Percentiles rank a stretch among this genome's conserved stretches.
Conservation (phyloP, 1,140 invertebrate genomes). For the Amyelois transitella region DNA sequence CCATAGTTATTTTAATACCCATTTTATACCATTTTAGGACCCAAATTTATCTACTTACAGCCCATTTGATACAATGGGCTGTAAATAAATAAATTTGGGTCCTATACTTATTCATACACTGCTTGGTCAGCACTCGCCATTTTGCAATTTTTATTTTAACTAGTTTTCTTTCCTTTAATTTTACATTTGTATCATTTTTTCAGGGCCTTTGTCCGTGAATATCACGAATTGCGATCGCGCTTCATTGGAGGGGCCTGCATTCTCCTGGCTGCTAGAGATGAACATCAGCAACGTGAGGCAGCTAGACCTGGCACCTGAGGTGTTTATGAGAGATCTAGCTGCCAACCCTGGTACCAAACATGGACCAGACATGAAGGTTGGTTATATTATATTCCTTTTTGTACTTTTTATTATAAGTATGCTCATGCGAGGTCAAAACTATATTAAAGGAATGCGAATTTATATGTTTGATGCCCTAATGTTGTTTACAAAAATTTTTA, state of each 20-base stretch:
- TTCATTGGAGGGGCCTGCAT: slow-evolving; percentile 76
- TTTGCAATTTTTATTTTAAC: too few species aligned
- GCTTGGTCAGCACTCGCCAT: too few species aligned
- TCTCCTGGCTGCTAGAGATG: slow-evolving; percentile 78
- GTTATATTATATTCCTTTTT: too few species aligned
- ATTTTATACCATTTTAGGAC: too few species aligned
- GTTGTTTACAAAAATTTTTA: too few species aligned
- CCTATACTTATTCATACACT: too few species aligned
- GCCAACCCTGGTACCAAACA: slow-evolving; percentile 53
- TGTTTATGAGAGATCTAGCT: slow-evolving; percentile 78
- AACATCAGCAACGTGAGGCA: slow-evolving; percentile 74
- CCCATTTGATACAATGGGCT: too few species aligned
- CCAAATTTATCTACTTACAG: too few species aligned
- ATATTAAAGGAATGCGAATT: neutral
- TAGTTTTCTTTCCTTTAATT: neutral
- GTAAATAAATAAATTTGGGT: too few species aligned
- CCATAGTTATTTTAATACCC: too few species aligned
- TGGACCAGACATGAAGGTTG: slow-evolving; percentile 62
- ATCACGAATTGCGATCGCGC: slow-evolving; percentile 76
- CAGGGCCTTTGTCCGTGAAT: slow-evolving; percentile 76
- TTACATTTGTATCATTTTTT: slow-evolving; percentile 24
- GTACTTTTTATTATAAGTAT: neutral
- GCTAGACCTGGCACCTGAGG: slow-evolving; percentile 74
- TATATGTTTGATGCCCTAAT: too few species aligned
- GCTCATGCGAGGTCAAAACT: neutral